These are phyloP conservation scores for Tangara arthus DNA, from an alignment of 2,797 vertebrate genomes.

Conservation along the genomic window DNA sequence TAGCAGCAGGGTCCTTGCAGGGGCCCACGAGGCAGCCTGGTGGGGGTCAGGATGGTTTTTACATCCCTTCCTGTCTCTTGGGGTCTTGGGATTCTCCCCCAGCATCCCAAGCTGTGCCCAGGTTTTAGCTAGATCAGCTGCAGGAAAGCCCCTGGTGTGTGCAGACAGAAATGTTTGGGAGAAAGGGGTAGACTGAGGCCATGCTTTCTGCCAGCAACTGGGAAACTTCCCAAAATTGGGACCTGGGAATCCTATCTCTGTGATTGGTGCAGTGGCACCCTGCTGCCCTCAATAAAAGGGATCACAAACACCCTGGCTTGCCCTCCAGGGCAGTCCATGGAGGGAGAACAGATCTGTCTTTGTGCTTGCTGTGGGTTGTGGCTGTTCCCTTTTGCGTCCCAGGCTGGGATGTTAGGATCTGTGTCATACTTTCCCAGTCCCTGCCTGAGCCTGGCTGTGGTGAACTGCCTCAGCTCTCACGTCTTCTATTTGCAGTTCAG, in stretches of 20 bases:
- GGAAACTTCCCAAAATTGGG: neutral
- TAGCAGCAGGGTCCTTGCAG: rapidly evolving
- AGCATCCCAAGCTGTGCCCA: neutral
- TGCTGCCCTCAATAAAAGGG: neutral
- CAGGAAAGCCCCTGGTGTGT: neutral
- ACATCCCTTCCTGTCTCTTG: neutral
- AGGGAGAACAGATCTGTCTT: neutral
- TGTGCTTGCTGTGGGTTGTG: conserved; percentile 2
- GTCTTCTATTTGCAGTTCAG: conserved; percentile 76
- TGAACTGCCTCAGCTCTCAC: conserved; percentile 46
- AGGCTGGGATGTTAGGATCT: neutral
- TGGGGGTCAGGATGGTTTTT: neutral
- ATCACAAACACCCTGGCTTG: neutral
- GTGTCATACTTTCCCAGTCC: neutral
- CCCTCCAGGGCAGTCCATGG: rapidly evolving
- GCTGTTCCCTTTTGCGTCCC: conserved; percentile 8
- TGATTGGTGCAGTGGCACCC: neutral
- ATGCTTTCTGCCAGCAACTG: neutral
- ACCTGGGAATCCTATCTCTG: neutral
- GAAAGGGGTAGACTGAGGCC: neutral
- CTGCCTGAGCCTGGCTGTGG: neutral
- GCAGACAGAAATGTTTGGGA: neutral
- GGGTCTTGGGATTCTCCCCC: neutral
- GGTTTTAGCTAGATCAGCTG: neutral
- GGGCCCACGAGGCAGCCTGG: neutral